A percentile compares a stretch with the other conserved stretches of the same genome.
Conservation (phyloP, 2,888 invertebrate genomes). For the Ophonus ardosiacus region DNA sequence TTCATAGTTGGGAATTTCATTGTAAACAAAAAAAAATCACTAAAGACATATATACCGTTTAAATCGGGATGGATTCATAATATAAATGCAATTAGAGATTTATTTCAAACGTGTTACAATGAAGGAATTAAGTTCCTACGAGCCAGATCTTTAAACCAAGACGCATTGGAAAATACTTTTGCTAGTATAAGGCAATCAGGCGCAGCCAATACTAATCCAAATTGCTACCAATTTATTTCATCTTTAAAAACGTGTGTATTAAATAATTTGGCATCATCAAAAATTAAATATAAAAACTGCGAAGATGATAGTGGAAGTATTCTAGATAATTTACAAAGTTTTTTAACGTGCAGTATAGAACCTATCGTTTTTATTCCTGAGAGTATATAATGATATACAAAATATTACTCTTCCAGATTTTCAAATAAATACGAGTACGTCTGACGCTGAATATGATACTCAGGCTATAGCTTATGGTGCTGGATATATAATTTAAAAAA, state of each 20-base stretch:
- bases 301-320: conserved; percentile 22
- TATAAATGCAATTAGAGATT: conserved; percentile 10
- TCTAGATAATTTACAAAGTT: conserved; percentile 28
- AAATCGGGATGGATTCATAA: conserved; percentile 44
- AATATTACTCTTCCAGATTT: neutral
- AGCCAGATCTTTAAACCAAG: conserved; percentile 32
- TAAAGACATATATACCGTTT: conserved; percentile 19
- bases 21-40: neutral
- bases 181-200: conserved; percentile 18
- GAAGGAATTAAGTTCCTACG: conserved; percentile 36
- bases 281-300: conserved; percentile 25
- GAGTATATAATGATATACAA: neutral
- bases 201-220: conserved; percentile 33
- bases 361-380: neutral
- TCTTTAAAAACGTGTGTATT: conserved; percentile 47
- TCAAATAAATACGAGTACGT: neutral
- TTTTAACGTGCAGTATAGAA: conserved; percentile 17
- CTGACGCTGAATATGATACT: conserved; percentile 16
- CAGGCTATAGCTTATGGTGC: conserved; percentile 20
- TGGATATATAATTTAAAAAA: conserved; percentile 35
- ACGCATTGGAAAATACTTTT: conserved; percentile 49
- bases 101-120: conserved; percentile 18
- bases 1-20: conserved; percentile 34
- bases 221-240: conserved; percentile 40
- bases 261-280: conserved; percentile 15